phyloP scores from a whole-genome alignment of 2,888 invertebrate genomes.

The Glaucopsyche alexis region DNA sequence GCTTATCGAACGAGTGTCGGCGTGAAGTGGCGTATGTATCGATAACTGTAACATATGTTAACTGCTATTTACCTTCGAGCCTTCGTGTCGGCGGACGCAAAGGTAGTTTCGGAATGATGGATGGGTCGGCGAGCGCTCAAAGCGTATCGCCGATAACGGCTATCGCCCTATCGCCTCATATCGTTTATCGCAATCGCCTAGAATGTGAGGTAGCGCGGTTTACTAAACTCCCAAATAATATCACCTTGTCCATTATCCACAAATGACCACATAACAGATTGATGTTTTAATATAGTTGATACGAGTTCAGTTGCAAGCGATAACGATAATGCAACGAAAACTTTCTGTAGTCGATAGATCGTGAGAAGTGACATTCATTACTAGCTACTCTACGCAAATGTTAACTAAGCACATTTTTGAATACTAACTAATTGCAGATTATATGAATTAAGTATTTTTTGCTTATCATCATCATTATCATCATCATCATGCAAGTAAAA shows the following conservation, averaged over 20 bases:
- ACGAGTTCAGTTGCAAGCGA: conserved; percentile 21
- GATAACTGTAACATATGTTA: conserved; percentile 74
- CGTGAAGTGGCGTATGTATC: conserved; percentile 67
- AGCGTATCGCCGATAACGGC: conserved; percentile 67
- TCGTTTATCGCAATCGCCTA: conserved; percentile 47
- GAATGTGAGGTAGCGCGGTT: conserved; percentile 46
- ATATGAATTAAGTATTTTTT: no score
- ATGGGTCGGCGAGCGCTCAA: conserved; percentile 74
- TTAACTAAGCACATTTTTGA: neutral
- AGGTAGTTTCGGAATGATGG: conserved; percentile 67
- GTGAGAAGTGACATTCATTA: neutral
- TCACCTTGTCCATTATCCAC: conserved; percentile 68
- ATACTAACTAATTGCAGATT: no score
- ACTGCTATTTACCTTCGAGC: conserved; percentile 64
- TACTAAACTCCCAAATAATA: conserved; percentile 56
- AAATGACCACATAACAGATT: conserved; percentile 62
- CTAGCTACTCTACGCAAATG: neutral
- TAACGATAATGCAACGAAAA: neutral
- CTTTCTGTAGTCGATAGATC: neutral
- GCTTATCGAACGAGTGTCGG: conserved; percentile 58
- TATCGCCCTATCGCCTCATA: conserved; percentile 62
- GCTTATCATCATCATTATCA: no score
- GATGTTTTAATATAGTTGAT: conserved; percentile 54
- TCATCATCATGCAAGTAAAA: no score
- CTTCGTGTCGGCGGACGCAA: conserved; percentile 67